These are phyloP conservation scores for Girardia tigrina DNA, from an alignment of 2,888 invertebrate species.

Conservation along the genomic window DNA sequence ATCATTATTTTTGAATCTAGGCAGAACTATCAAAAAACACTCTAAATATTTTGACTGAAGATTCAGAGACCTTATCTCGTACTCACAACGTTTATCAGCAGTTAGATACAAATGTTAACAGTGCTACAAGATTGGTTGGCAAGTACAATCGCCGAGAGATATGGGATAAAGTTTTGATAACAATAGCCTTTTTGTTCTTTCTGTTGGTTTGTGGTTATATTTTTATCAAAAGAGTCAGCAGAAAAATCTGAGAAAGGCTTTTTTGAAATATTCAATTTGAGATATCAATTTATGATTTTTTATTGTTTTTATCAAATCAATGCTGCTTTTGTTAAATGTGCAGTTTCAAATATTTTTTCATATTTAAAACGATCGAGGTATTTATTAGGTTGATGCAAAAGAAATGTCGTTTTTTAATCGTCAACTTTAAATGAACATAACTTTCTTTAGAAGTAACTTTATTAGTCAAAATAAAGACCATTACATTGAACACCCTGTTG, in stretches of 20 bases:
- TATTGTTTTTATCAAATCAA: no score
- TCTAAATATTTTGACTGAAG: neutral
- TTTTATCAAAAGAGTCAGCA: neutral
- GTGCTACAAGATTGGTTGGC: neutral
- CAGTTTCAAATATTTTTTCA: no score
- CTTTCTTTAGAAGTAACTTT: no score
- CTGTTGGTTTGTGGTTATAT: neutral
- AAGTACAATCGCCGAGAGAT: neutral
- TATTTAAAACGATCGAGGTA: no score
- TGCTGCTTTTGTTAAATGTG: no score
- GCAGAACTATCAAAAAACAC: slow-evolving; percentile 7
- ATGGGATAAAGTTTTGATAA: neutral
- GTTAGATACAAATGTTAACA: neutral
- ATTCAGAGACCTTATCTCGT: neutral
- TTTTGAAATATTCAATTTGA: no score
- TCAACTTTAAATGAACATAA: no score
- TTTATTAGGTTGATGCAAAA: no score
- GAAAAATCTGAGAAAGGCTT: neutral
- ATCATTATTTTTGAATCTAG: neutral
- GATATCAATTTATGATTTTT: no score
- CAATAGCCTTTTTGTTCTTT: neutral
- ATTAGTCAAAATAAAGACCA: no score
- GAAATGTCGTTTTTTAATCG: no score
- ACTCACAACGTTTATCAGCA: neutral
- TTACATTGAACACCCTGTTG: no score